These are phyloP conservation scores for Drosophila falleni DNA, from an alignment of 2,888 invertebrate genomes.

Conservation along the genomic window DNA sequence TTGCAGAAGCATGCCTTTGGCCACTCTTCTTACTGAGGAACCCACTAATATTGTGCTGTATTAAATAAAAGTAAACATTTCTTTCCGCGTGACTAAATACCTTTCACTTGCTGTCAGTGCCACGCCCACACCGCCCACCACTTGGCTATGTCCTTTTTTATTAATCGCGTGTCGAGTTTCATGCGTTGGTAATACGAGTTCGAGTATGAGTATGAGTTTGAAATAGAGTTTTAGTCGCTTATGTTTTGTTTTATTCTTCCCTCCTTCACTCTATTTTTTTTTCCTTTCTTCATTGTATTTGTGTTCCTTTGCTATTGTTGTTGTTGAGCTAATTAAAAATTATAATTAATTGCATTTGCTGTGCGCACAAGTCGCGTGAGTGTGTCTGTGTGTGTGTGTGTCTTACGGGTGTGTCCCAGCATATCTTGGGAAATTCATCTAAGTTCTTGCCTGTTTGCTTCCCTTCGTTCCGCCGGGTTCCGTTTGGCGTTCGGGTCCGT, in stretches of 20 bases:
- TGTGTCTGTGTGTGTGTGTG: slow-evolving; percentile 46
- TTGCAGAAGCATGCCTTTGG: slow-evolving; percentile 55
- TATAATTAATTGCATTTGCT: slow-evolving; percentile 80
- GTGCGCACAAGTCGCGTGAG: slow-evolving; percentile 62
- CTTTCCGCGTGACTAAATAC: slow-evolving; percentile 80
- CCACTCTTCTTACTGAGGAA: slow-evolving; percentile 6
- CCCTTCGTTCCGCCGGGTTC: slow-evolving; percentile 16
- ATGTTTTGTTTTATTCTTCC: slow-evolving; percentile 21
- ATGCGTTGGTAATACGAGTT: slow-evolving; percentile 54
- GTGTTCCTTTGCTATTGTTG: slow-evolving; percentile 37
- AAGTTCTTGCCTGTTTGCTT: slow-evolving; percentile 65
- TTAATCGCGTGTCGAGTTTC: slow-evolving; percentile 78
- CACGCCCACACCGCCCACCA: slow-evolving; percentile 58
- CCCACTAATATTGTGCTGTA: slow-evolving; percentile 44
- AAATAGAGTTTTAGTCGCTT: slow-evolving; percentile 67
- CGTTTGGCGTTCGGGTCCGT: slow-evolving; percentile 1
- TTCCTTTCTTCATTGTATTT: slow-evolving; percentile 48
- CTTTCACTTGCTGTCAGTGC: slow-evolving; percentile 78
- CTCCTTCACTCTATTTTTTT: background rate
- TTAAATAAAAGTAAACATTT: slow-evolving; percentile 77
- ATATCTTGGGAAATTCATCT: slow-evolving; percentile 81
- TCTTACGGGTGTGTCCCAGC: slow-evolving; percentile 73
- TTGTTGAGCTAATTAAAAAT: slow-evolving; percentile 77
- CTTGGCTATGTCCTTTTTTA: slow-evolving; percentile 63
- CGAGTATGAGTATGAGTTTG: slow-evolving; percentile 39